Conservation (phyloP, 2,888 invertebrate genomes). For the Dorcus hopei region DNA sequence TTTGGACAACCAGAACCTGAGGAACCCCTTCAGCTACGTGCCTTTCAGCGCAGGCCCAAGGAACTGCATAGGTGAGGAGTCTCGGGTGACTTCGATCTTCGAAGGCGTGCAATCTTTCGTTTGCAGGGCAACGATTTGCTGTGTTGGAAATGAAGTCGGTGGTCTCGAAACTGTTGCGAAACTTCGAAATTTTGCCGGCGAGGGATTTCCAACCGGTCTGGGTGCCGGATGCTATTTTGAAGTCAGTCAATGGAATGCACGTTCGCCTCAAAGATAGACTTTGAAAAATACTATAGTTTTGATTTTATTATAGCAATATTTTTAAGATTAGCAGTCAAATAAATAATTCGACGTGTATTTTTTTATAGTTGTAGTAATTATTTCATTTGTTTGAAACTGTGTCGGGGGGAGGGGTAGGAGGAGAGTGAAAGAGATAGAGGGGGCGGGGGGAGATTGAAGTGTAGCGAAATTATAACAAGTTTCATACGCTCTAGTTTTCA, state of each 20-base stretch:
- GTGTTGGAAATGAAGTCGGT: constrained; percentile 5
- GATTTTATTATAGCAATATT: too few relatives aligned
- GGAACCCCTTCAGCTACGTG: constrained; percentile 38
- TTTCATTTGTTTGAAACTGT: neutral
- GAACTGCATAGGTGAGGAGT: constrained; percentile 32
- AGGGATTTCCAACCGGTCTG: neutral
- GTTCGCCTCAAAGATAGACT: constrained; percentile 3
- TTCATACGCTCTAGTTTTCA: too few relatives aligned
- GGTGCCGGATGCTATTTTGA: neutral
- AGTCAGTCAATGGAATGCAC: constrained; percentile 2
- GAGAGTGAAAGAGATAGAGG: too few relatives aligned
- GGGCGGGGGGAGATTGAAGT: neutral
- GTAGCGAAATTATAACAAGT: neutral
- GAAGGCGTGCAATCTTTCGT: neutral
- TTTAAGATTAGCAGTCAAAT: too few relatives aligned
- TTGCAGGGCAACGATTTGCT: constrained; percentile 8
- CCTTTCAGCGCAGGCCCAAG: constrained; percentile 43
- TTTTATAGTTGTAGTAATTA: neutral
- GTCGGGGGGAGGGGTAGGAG: too few relatives aligned
- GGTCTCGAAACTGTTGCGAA: constrained; percentile 1
- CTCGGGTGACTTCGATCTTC: neutral
- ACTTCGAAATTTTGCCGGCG: constrained; percentile 5
- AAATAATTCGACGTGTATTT: too few relatives aligned
- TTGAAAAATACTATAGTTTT: neutral
- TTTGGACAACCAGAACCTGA: constrained; percentile 32